These are phyloP conservation scores for Oxycera nigricornis DNA, from an alignment of 2,888 invertebrate species.

Conservation along the genomic window DNA sequence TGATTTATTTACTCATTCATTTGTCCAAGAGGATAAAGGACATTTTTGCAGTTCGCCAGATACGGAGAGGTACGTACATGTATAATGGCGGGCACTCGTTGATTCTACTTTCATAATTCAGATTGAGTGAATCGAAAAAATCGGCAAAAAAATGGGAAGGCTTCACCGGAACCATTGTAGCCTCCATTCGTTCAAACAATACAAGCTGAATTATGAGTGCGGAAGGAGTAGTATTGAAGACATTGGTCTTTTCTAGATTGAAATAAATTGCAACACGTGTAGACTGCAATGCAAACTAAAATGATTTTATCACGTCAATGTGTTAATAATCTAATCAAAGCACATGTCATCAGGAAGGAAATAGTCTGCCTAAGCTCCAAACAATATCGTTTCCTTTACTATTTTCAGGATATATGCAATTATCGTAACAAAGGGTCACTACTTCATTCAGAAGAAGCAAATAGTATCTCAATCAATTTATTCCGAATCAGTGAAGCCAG, in stretches of 20 bases:
- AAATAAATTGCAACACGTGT: too few relatives aligned
- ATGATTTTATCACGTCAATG: background rate
- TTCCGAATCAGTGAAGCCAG: slow-evolving; percentile 16
- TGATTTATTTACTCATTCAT: slow-evolving; percentile 54
- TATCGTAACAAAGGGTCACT: slow-evolving; percentile 29
- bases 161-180: slow-evolving; percentile 5
- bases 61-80: background rate
- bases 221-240: background rate
- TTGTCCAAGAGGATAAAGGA: slow-evolving; percentile 48
- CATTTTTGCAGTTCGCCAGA: slow-evolving; percentile 5
- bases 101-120: slow-evolving; percentile 26
- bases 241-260: background rate
- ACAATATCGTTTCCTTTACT: background rate
- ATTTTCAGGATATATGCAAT: slow-evolving; percentile 6
- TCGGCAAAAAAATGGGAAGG: background rate
- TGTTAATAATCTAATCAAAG: background rate
- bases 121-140: slow-evolving; percentile 17
- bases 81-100: background rate
- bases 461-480: slow-evolving; percentile 35
- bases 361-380: background rate
- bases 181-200: background rate
- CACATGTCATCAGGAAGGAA: slow-evolving; percentile 15
- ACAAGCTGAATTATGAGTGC: background rate
- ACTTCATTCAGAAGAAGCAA: slow-evolving; percentile 28
- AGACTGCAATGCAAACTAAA: too few relatives aligned